phyloP scores from a whole-genome alignment of 2,888 invertebrate genomes.

The Acleris sparsana region DNA sequence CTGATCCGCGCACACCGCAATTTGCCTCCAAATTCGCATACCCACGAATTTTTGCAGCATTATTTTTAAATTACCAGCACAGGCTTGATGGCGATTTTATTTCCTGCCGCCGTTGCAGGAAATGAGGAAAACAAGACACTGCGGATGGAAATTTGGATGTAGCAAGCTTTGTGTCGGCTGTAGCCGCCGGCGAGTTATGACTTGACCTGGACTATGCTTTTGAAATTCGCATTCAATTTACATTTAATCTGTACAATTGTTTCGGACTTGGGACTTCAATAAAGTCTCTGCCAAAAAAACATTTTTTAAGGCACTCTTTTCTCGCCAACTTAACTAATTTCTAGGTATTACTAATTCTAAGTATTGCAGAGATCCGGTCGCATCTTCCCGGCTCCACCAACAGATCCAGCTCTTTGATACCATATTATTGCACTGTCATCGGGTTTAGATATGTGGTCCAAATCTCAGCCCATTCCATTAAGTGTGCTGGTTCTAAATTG shows the following conservation, averaged over 20 bases:
- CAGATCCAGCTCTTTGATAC: too few species aligned
- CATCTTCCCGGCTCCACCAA: too few species aligned
- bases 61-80: conserved; percentile 78
- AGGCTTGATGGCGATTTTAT: conserved; percentile 78
- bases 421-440: too few species aligned
- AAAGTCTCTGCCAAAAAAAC: too few species aligned
- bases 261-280: background rate
- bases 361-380: too few species aligned
- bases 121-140: conserved; percentile 74
- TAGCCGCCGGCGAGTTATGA: conserved; percentile 36
- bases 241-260: background rate
- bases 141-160: conserved; percentile 65
- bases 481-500: too few species aligned
- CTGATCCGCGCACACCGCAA: conserved; percentile 60
- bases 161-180: conserved; percentile 50
- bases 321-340: too few species aligned
- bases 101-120: conserved; percentile 69
- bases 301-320: too few species aligned
- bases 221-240: conserved; percentile 18
- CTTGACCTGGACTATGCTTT: conserved; percentile 20
- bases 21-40: conserved; percentile 68
- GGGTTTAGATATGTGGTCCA: too few species aligned
- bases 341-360: too few species aligned
- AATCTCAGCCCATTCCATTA: too few species aligned
- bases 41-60: conserved; percentile 73